A percentile compares a stretch with the other conserved stretches of the same genome.
phyloP scores from a whole-genome alignment of 2,797 vertebrate genomes.

The Coracias cyanogaster region DNA sequence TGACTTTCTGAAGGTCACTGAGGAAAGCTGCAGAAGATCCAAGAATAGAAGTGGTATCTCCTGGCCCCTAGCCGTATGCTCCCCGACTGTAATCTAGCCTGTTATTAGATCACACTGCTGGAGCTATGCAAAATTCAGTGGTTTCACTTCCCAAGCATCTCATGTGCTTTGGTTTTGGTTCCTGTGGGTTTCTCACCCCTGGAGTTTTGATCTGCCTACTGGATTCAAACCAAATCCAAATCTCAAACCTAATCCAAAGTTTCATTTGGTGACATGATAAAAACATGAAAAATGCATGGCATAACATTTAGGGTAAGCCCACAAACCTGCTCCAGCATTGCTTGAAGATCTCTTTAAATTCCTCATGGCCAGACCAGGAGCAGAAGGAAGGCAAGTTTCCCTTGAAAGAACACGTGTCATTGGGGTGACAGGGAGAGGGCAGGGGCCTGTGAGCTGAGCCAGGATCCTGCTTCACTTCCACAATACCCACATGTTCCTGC shows the following conservation, averaged over 20 bases:
- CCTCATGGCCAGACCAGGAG: background rate
- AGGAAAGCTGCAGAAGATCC: conserved; percentile 8
- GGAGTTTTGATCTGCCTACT: conserved; percentile 9
- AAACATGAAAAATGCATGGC: background rate
- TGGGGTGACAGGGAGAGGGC: background rate
- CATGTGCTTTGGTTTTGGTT: conserved; percentile 1
- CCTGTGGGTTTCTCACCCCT: background rate
- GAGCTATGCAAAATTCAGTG: conserved; percentile 44
- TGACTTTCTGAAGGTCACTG: background rate
- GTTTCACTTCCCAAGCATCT: conserved; percentile 28
- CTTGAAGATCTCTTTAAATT: background rate
- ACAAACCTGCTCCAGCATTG: background rate
- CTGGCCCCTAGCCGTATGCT: background rate
- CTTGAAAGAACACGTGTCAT: background rate
- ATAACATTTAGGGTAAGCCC: background rate
- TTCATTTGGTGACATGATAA: background rate
- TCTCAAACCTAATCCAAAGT: background rate
- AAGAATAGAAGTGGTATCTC: background rate
- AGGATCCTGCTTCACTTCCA: background rate
- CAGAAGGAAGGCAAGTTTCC: background rate
- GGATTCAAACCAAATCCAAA: conserved; percentile 5
- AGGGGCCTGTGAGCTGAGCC: background rate
- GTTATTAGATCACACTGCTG: background rate
- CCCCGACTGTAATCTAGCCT: conserved; percentile 1
- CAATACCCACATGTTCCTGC: background rate